Evolutionary conservation across 2,113 vertebrate species (phyloP).

Genomic region (Phrynocephalus versicolor): DNA sequence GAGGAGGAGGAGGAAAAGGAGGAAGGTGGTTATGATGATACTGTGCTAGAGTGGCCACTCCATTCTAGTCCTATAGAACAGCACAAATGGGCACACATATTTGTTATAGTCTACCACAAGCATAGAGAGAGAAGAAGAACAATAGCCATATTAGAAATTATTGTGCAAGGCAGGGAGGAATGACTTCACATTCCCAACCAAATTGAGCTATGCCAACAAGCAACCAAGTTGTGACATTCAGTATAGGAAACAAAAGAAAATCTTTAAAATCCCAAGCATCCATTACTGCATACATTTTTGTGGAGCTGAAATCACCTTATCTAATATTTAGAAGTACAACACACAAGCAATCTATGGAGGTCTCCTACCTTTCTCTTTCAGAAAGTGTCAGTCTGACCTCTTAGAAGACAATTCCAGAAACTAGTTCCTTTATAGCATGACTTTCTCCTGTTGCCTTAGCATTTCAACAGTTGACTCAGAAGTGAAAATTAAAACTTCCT

Average conservation of each 20-base stretch:
- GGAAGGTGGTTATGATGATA: background rate
- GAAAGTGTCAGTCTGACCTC: constrained; percentile 76
- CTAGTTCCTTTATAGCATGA: constrained; percentile 5
- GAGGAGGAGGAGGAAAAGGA: no score
- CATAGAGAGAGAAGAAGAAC: background rate
- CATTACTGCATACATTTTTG: background rate
- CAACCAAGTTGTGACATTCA: background rate
- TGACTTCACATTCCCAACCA: background rate
- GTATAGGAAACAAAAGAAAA: background rate
- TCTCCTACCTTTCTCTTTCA: constrained; percentile 78
- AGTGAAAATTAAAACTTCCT: constrained; percentile 64
- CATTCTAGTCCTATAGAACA: background rate
- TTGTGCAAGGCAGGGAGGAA: background rate
- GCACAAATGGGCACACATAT: background rate
- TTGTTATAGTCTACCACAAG: background rate
- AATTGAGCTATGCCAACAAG: background rate
- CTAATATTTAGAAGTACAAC: background rate
- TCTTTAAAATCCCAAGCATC: background rate
- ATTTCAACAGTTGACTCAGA: constrained; percentile 57
- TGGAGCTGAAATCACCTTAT: background rate
- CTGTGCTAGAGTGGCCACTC: background rate
- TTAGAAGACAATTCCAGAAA: constrained; percentile 67
- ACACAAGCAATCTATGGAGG: fast-evolving
- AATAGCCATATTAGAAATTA: background rate
- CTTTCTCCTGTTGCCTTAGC: constrained; percentile 55